Conservation (phyloP, 2,113 vertebrate genomes). For the Recurvirostra avosetta region DNA sequence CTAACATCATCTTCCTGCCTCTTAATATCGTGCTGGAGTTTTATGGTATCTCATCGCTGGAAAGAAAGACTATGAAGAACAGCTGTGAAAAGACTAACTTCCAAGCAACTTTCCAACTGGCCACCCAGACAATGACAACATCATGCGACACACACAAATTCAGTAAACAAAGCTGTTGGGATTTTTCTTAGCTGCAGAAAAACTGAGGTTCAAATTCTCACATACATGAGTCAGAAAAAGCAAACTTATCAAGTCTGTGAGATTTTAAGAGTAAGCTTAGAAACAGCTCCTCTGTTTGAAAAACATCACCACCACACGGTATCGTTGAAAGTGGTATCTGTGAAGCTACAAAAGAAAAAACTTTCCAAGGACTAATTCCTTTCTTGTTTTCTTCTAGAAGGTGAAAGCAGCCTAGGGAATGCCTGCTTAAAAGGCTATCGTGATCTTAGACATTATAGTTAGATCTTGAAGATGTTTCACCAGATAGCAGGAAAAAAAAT, state of each 20-base stretch:
- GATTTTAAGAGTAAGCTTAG: background rate
- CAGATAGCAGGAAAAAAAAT: background rate
- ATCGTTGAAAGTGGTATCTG: background rate
- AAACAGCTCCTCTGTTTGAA: background rate
- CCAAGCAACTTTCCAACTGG: background rate
- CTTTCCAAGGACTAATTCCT: background rate
- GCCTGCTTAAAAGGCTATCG: background rate
- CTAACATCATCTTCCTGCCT: background rate
- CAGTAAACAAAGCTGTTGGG: background rate
- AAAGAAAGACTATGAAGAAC: background rate
- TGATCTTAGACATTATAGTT: background rate
- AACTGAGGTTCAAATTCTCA: background rate
- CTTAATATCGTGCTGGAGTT: background rate
- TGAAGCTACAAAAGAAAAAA: background rate
- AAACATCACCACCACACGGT: background rate
- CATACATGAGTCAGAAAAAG: background rate
- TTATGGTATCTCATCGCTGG: background rate
- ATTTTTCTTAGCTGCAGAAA: conserved; percentile 1
- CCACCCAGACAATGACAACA: background rate
- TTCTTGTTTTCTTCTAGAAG: background rate
- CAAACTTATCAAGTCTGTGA: background rate
- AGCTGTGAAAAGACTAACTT: background rate
- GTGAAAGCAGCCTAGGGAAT: background rate
- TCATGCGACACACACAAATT: background rate
- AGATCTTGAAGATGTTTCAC: background rate